A percentile compares a stretch with the other conserved stretches of the same genome.
Evolutionary conservation across 2,797 vertebrate genomes (phyloP).

Genomic region (Bryconaethiops microstoma): DNA sequence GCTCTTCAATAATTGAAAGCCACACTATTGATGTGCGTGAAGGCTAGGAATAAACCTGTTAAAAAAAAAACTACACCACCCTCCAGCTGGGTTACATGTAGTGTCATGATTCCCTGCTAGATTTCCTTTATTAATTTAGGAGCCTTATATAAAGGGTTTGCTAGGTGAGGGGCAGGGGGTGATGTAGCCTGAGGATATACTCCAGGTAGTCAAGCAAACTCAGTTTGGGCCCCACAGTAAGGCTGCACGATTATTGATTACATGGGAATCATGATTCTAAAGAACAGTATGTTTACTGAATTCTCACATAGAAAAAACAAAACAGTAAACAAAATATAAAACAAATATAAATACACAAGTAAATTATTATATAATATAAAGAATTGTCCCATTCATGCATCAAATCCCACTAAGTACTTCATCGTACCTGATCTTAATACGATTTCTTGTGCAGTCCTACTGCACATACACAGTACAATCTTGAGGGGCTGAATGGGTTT

Average conservation of each 20-base stretch:
- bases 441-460: too few relatives aligned
- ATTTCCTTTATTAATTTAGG: conserved; percentile 34
- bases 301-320: too few relatives aligned
- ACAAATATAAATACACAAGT: too few relatives aligned
- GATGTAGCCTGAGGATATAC: conserved; percentile 32
- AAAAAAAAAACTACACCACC: conserved; percentile 9
- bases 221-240: neutral
- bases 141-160: conserved; percentile 3
- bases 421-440: too few relatives aligned
- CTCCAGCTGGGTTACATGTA: conserved; percentile 36
- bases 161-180: too few relatives aligned
- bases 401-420: too few relatives aligned
- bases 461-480: neutral
- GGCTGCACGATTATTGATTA: too few relatives aligned
- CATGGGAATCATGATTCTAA: too few relatives aligned
- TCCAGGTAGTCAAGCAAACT: conserved; percentile 1
- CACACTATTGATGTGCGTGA: conserved; percentile 43
- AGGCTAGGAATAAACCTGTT: conserved; percentile 18
- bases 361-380: too few relatives aligned
- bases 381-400: too few relatives aligned
- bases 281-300: too few relatives aligned
- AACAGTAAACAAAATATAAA: too few relatives aligned
- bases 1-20: conserved; percentile 52
- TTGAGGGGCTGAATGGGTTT: neutral
- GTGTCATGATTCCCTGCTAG: conserved; percentile 36